These are phyloP conservation scores for Microctonus brassicae DNA, from an alignment of 2,888 invertebrate genomes.

Conservation along the genomic window DNA sequence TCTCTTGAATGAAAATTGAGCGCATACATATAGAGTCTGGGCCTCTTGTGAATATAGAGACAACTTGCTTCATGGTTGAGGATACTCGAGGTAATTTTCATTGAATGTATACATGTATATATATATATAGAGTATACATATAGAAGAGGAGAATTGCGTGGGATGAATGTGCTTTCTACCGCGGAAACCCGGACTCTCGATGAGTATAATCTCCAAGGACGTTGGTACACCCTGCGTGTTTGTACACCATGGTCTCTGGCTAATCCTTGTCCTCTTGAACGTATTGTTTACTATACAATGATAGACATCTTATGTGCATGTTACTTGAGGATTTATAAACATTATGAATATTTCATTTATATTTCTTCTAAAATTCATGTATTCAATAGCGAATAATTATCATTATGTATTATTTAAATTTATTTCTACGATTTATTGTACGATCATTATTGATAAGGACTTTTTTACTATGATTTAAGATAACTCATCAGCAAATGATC, in stretches of 20 bases:
- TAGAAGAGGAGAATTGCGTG: neutral
- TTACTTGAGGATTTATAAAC: neutral
- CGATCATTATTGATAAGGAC: too few relatives aligned
- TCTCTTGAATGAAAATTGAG: neutral
- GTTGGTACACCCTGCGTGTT: neutral
- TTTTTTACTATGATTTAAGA: too few relatives aligned
- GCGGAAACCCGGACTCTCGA: conserved; percentile 17
- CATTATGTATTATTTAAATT: too few relatives aligned
- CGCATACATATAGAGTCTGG: neutral
- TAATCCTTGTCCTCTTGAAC: conserved; percentile 8
- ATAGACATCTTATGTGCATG: neutral
- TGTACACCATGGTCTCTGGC: neutral
- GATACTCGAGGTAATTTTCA: conserved; percentile 22
- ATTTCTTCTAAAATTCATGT: too few relatives aligned
- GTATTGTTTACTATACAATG: neutral
- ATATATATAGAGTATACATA: neutral
- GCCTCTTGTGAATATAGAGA: neutral
- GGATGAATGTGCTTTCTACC: conserved; percentile 10
- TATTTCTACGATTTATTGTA: too few relatives aligned
- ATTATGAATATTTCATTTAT: neutral
- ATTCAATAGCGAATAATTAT: too few relatives aligned
- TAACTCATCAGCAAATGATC: too few relatives aligned
- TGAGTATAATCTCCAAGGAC: conserved; percentile 26
- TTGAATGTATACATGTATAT: neutral
- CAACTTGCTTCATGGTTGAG: conserved; percentile 15